phyloP scores from a whole-genome alignment of 2,797 vertebrate genomes.

The Clamator glandarius region DNA sequence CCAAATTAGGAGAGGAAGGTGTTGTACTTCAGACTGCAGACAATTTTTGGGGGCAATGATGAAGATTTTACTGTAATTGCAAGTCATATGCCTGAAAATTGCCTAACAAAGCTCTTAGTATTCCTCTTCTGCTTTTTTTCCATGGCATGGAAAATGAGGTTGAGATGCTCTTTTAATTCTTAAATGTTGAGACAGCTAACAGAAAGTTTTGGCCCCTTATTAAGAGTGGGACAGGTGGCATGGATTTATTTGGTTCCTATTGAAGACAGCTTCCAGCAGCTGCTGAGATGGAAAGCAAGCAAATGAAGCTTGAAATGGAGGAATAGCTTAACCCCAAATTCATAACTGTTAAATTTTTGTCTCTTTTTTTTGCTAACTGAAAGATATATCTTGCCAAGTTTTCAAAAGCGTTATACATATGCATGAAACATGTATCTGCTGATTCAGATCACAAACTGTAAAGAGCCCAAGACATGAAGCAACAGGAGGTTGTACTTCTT shows the following conservation, averaged over 20 bases:
- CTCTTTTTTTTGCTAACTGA: slow-evolving; percentile 4
- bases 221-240: slow-evolving; percentile 26
- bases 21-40: background rate
- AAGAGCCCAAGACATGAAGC: background rate
- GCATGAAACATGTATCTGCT: background rate
- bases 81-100: slow-evolving; percentile 26
- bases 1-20: background rate
- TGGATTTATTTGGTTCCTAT: slow-evolving; percentile 35
- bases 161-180: slow-evolving; percentile 21
- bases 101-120: slow-evolving; percentile 30
- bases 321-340: background rate
- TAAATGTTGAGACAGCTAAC: background rate
- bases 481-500: background rate
- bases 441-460: background rate
- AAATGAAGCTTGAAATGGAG: slow-evolving; percentile 22
- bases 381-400: background rate
- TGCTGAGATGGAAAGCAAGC: slow-evolving; percentile 53
- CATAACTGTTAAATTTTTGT: background rate
- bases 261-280: slow-evolving; percentile 41
- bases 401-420: background rate
- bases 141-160: slow-evolving; percentile 7
- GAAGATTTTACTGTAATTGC: slow-evolving; percentile 29
- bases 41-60: background rate
- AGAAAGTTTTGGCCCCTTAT: slow-evolving; percentile 1
- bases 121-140: background rate